Evolutionary conservation across 2,113 vertebrate species (phyloP).

Genomic region (Cisticola juncidis): DNA sequence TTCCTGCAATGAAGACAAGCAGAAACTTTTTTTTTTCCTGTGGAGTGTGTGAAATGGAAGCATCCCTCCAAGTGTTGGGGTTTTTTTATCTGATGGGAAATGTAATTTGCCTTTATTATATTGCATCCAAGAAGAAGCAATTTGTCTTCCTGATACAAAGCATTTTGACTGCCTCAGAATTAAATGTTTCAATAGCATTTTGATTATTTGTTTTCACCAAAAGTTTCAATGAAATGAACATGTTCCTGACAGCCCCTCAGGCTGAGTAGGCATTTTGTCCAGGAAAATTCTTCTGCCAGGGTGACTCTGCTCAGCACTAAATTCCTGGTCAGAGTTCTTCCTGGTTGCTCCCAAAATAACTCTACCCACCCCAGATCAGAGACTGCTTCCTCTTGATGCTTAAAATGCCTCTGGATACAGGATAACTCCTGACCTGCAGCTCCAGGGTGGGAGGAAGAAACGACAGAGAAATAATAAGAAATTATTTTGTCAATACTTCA

Average conservation of each 20-base stretch:
- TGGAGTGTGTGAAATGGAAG: neutral
- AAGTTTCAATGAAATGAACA: neutral
- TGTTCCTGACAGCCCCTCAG: neutral
- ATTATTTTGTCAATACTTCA: neutral
- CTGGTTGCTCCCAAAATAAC: neutral
- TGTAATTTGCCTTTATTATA: slow-evolving; percentile 24
- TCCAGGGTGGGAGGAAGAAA: neutral
- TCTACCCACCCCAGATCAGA: neutral
- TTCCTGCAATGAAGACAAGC: neutral
- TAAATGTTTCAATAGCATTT: neutral
- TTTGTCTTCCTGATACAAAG: neutral
- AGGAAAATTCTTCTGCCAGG: neutral
- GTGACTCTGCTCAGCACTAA: neutral
- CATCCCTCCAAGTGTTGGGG: neutral
- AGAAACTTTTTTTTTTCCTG: neutral
- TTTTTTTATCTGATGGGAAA: neutral
- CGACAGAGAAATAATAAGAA: neutral
- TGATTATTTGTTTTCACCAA: neutral
- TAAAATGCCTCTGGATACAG: neutral
- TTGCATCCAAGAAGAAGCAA: neutral
- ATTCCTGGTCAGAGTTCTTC: neutral
- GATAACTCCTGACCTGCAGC: neutral
- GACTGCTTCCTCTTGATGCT: neutral
- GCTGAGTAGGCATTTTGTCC: neutral
- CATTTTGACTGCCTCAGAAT: slow-evolving; percentile 22